phyloP scores from a whole-genome alignment of 2,113 vertebrate species.

The Melanostigma gelatinosum region DNA sequence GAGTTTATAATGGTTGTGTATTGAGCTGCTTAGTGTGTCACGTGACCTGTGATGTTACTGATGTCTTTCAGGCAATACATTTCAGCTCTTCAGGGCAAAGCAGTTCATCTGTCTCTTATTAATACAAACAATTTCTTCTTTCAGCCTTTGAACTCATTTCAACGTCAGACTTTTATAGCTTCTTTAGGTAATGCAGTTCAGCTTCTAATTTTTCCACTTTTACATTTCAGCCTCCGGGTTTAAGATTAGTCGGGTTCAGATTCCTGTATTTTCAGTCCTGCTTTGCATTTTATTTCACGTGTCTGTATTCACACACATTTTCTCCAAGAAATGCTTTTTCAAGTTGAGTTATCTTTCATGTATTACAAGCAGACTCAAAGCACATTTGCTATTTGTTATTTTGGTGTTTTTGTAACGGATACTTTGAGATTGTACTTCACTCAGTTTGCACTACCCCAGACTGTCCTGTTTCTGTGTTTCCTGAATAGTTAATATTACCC shows the following conservation, averaged over 20 bases:
- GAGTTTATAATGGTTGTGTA: too few relatives aligned
- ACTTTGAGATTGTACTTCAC: too few relatives aligned
- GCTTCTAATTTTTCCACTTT: not conserved
- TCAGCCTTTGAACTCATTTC: not conserved
- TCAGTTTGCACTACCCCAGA: too few relatives aligned
- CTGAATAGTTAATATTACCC: too few relatives aligned
- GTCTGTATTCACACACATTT: not conserved
- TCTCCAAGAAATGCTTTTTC: not conserved
- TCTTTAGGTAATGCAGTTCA: not conserved
- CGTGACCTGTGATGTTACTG: too few relatives aligned
- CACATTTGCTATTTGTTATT: not conserved
- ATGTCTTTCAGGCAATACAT: not conserved
- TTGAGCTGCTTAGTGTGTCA: too few relatives aligned
- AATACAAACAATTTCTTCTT: not conserved
- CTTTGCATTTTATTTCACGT: not conserved
- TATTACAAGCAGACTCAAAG: too few relatives aligned
- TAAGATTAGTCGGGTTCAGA: not conserved
- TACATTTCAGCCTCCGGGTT: not conserved
- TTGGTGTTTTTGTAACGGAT: not conserved
- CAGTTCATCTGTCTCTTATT: not conserved
- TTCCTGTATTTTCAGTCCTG: not conserved
- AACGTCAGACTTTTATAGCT: not conserved
- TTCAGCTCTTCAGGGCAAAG: not conserved
- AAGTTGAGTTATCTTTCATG: not conserved
- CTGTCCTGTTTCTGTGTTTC: too few relatives aligned